Base-by-base conservation (phyloP, 2,888 invertebrate species). In the Hypomecis punctinalis region DNA sequence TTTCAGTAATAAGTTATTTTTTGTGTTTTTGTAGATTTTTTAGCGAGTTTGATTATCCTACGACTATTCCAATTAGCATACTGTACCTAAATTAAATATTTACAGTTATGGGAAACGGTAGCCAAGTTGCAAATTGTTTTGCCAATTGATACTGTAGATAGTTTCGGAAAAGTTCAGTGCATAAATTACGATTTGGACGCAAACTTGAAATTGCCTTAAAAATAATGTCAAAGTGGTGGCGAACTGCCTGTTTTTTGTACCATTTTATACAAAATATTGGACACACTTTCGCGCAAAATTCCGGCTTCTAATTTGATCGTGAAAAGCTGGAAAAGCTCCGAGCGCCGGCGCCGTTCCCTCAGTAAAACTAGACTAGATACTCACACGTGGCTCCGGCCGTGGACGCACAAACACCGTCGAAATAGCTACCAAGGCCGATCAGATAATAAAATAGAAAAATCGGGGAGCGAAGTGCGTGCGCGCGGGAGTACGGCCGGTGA, bases 361-460 rank as follows among this genome's bases (percentile, higher is more conserved):
- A 66, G 56, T 58, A 63, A 63, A 67, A 59, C 40, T 63, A 43
- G 36, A 63, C n/a, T 58, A 64, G 67, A 76, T 85, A 89, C 89
- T 88, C 76, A 88, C 89, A 74, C 76, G 77, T 79, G 76, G 73
- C 68, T 74, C 72, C 64, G 67, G 60, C 69, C 68, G 63, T 68
- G 68, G 66, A 67, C 66, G 73, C 71, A 67, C 75, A 72, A 76
- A 73, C 76, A 74, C 74, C 76, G 81, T 85, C 76, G 71, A 88
- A 87, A 88, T 86, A 86, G 82, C 83, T 45, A 78, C 74, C 84
- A 86, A 88, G 86, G 87, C 73, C 83, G 76, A 45, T 59, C 66
- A 69, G 80, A 79, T 81, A 79, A 75, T 77, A 71, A 72, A 71
- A 67, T 69, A 61, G 60, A 68, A 72, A 73, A 72, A 65, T 51